Conservation (phyloP, 2,888 invertebrate species). For the Notocelia uddmanniana region DNA sequence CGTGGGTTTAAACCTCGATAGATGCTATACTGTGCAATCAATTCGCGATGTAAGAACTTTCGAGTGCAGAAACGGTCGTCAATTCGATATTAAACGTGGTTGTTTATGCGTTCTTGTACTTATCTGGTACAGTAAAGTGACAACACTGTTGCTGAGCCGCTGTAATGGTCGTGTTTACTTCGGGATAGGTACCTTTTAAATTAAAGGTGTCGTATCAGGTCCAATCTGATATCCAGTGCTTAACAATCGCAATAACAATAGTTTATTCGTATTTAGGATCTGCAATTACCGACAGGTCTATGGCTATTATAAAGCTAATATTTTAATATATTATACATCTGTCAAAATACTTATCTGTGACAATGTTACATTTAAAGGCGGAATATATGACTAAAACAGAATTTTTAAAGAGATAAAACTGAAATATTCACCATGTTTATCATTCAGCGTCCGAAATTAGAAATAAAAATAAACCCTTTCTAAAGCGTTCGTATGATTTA, state of each 20-base stretch:
- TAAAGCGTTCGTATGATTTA: neutral
- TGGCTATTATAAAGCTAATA: neutral
- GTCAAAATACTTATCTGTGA: too few relatives aligned
- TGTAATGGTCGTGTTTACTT: conserved; percentile 28
- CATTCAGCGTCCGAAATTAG: neutral
- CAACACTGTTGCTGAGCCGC: conserved; percentile 23
- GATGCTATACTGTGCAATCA: conserved; percentile 51
- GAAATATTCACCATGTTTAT: neutral
- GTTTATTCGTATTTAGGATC: neutral
- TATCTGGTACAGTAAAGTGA: conserved; percentile 36
- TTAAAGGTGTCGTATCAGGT: conserved; percentile 11
- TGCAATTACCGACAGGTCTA: too few relatives aligned
- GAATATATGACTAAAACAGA: neutral
- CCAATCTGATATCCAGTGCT: neutral
- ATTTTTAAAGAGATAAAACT: neutral
- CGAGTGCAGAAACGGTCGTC: conserved; percentile 49
- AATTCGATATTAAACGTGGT: conserved; percentile 34
- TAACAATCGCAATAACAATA: neutral
- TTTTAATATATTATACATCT: too few relatives aligned
- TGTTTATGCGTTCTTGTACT: conserved; percentile 27
- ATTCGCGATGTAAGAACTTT: conserved; percentile 52
- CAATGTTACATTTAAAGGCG: too few relatives aligned
- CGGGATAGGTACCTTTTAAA: conserved; percentile 30
- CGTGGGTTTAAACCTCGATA: conserved; percentile 58
- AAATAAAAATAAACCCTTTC: neutral